Evolutionary conservation across 2,113 vertebrate genomes (phyloP), one percentile per base, ranked within the genome.

Genomic region (Amphiprion ocellaris): DNA sequence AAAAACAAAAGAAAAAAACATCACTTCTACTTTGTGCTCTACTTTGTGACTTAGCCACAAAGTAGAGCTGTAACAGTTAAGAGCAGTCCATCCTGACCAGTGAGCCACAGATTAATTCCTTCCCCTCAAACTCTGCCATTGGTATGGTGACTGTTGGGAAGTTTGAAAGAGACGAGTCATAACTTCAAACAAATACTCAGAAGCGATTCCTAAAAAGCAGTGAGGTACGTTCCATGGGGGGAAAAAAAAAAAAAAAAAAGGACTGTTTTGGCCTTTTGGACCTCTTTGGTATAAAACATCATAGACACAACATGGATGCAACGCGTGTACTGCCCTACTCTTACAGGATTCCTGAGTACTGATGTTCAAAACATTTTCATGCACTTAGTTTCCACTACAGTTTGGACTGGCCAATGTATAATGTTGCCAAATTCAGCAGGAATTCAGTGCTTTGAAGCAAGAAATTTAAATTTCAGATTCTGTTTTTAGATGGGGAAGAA

Each of bases 291-390:
- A 14, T 23, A 50, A 37, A 68, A 17, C 53, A 44, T 73, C 69
- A 46, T 54, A 73, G 33, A 72, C 23, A 58, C 11, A 4, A 10
- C 10, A n/a, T 33, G 24, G 33, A 14, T 19, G 10, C 12, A 5
- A 47, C 21, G 10, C 5, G 53, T 65, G 26, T 54, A 47, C 49
- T 53, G 21, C 49, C 26, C 21, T 41, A 41, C 55, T 28, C 19
- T 78, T 56, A 37, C 26, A 68, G 10, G 5, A 23, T 39, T 50
- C 9, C 49, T 12, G 2, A 12, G 1, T 62, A 23, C 3, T 52
- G 46, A 5, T 69, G 17, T 46, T 62, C 37, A 63, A 47, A 72
- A 66, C 15, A 6, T 71, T 63, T 62, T 71, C 33, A 52, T 24
- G 26, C 9, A 23, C 44, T 46, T 21, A n/a, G 19, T 55, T 26